Percentiles rank a stretch among this genome's conserved stretches.
Evolutionary conservation across 1,140 invertebrate species (phyloP).

Genomic region (Hesperophylax magnus): DNA sequence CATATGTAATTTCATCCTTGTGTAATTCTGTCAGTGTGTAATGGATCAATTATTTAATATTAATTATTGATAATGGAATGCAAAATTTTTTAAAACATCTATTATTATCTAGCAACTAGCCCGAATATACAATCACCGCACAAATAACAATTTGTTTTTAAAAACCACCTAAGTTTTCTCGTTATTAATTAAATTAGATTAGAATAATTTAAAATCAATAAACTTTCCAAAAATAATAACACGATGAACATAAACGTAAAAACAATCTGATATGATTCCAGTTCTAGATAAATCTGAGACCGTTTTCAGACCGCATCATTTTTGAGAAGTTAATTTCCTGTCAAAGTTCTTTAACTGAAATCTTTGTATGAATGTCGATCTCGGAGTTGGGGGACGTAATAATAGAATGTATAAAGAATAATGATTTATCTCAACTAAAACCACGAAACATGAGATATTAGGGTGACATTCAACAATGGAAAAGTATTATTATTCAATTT

Average conservation of each 20-base stretch:
- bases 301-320: slow-evolving; percentile 61
- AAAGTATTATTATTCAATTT: not conserved
- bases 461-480: slow-evolving; percentile 17
- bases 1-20: no score
- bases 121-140: no score
- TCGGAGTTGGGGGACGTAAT: not conserved
- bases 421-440: slow-evolving; percentile 25
- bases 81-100: no score
- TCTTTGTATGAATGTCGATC: slow-evolving; percentile 38
- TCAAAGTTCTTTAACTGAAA: slow-evolving; percentile 61
- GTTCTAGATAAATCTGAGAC: not conserved
- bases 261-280: not conserved
- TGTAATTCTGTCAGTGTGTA: no score
- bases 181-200: no score
- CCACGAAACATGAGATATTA: not conserved
- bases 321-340: slow-evolving; percentile 68
- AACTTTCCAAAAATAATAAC: no score
- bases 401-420: slow-evolving; percentile 10
- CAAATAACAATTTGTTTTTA: no score
- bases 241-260: not conserved
- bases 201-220: no score
- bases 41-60: no score
- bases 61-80: no score
- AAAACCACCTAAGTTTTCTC: no score
- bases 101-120: no score